A percentile compares a stretch with the other conserved stretches of the same genome.
These are phyloP conservation scores for Conomelus anceps DNA, from an alignment of 2,888 invertebrate genomes.

Conservation along the genomic window DNA sequence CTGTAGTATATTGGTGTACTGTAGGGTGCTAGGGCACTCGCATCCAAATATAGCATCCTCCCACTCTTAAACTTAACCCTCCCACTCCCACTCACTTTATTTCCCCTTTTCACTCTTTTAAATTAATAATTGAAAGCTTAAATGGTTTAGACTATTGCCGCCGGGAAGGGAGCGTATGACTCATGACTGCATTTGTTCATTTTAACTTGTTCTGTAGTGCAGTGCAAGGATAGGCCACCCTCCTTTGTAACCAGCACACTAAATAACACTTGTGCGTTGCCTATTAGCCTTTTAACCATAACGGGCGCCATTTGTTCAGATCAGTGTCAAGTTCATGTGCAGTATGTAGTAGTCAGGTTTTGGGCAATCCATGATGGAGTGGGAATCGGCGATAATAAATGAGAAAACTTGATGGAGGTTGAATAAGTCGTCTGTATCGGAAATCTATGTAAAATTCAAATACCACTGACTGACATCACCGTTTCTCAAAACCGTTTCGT, in stretches of 20 bases:
- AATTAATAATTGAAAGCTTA: neutral
- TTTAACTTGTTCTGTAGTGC: neutral
- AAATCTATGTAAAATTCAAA: too few species aligned
- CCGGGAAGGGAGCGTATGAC: neutral
- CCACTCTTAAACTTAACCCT: neutral
- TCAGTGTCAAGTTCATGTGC: neutral
- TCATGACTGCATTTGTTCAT: neutral
- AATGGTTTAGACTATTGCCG: neutral
- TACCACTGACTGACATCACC: too few species aligned
- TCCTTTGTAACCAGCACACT: neutral
- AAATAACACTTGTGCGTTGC: neutral
- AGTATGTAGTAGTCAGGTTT: neutral
- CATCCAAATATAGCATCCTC: neutral
- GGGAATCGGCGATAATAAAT: too few species aligned
- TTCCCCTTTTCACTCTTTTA: neutral
- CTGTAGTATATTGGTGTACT: neutral
- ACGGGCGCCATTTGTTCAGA: neutral
- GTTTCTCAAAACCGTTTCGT: too few species aligned
- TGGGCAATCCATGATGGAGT: neutral
- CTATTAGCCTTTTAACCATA: neutral
- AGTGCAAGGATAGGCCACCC: neutral
- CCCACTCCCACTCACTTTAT: too few species aligned
- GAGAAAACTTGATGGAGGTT: too few species aligned
- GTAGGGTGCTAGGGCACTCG: neutral
- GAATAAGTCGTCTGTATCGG: too few species aligned